Evolutionary conservation across 1,140 invertebrate genomes (phyloP).

Genomic region (Piezodorus guildinii): DNA sequence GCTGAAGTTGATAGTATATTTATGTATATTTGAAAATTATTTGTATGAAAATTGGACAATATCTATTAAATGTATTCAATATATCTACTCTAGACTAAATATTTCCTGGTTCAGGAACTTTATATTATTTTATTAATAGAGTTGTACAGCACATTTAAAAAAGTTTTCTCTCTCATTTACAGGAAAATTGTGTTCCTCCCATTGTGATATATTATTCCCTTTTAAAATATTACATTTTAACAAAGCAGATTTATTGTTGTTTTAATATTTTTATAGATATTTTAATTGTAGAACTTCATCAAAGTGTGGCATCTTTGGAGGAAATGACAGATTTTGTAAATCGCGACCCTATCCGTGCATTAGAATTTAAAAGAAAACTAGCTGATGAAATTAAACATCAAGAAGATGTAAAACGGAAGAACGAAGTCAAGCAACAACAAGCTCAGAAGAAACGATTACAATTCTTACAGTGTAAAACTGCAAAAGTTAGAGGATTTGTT

Average conservation of each 20-base stretch:
- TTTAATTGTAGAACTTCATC: conserved; percentile 16
- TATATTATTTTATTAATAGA: too few species aligned
- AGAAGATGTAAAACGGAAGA: conserved; percentile 62
- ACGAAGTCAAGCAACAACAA: conserved; percentile 65
- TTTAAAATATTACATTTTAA: background rate
- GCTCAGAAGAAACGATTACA: conserved; percentile 65
- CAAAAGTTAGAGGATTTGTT: conserved; percentile 70
- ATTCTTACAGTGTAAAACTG: conserved; percentile 70
- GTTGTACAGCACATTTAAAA: too few species aligned
- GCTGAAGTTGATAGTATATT: too few species aligned
- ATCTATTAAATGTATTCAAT: too few species aligned
- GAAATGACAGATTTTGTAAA: conserved; percentile 63
- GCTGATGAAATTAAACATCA: conserved; percentile 73
- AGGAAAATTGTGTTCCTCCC: too few species aligned
- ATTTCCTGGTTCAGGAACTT: too few species aligned
- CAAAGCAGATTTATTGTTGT: background rate
- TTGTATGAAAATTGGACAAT: too few species aligned
- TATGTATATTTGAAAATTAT: too few species aligned
- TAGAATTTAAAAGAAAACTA: conserved; percentile 85
- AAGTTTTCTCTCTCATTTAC: too few species aligned
- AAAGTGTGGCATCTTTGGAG: conserved; percentile 45
- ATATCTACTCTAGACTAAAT: too few species aligned
- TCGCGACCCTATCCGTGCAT: conserved; percentile 74
- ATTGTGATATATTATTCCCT: too few species aligned
- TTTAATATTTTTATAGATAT: conserved; percentile 13